Evolutionary conservation across 2,113 vertebrate genomes (phyloP), one percentile per base, ranked within the genome.

Genomic region (Tachycineta bicolor): DNA sequence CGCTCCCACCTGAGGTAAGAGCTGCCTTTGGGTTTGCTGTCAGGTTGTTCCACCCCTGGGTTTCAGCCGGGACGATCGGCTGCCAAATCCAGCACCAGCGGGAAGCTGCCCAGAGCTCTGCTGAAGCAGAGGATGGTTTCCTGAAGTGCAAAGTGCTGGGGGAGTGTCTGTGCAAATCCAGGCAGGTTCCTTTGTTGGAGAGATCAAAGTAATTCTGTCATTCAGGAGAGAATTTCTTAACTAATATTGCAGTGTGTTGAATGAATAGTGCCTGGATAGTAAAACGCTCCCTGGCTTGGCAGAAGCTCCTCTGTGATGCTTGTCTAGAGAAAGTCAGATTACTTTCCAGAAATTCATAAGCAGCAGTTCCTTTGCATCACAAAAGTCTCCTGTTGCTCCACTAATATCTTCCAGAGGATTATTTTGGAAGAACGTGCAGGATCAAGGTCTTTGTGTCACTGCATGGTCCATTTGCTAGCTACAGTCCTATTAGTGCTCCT

Each of bases 51-150:
- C 20, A n/a, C n/a, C n/a, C n/a, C n/a, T n/a, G 4, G 7, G 6
- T 9, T 43, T 87, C 2, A 3, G 4, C 26, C 0, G 0, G 28
- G 19, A 34, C 59, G 43, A 7, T 26, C 23, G 5, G 37, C 53
- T 58, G 78, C 21, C 3, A 8, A 71, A 29, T 59, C 26, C 41
- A 52, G 10, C 16, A 39, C 39, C 14, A 20, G 33, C 0, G 6
- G 29, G 56, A 78, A 81, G 29, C 1, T 73, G 39, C 11, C 37
- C 26, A 0, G 0, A 71, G 49, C 31, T 64, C 44, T 87, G 53
- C 53, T 60, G 65, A 52, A 52, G 62, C 23, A 49, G 53, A 55
- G 13, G n/a, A 28, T 41, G n/a, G 34, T 75, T 93, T 79, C 52
- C 69, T 70, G 52, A 88, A 77, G 15, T 12, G 20, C 28, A 47